Percentiles rank a stretch among this genome's conserved stretches.
Evolutionary conservation across 2,888 invertebrate species (phyloP).

Genomic region (Eupithecia tripunctaria): DNA sequence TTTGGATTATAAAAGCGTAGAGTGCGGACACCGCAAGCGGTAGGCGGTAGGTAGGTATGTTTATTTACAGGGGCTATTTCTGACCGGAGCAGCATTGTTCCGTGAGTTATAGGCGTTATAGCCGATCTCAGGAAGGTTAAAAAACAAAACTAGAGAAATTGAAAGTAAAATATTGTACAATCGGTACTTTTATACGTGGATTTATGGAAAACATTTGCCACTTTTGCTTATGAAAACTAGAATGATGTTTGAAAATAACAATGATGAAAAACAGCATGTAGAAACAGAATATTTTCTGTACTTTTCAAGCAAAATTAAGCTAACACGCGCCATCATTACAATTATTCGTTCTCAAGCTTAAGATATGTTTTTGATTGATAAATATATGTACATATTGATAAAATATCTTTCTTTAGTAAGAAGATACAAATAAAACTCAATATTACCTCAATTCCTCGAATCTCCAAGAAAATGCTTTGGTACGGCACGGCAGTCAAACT

Average conservation of each 20-base stretch:
- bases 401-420: not conserved
- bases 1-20: slow-evolving; percentile 48
- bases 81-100: slow-evolving; percentile 73
- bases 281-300: not conserved
- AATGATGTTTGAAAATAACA: not conserved
- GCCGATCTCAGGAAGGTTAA: slow-evolving; percentile 66
- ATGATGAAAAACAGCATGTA: too few species aligned
- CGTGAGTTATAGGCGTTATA: slow-evolving; percentile 76
- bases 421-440: not conserved
- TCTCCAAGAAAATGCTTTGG: slow-evolving; percentile 16
- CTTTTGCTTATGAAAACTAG: not conserved
- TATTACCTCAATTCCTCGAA: not conserved
- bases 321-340: not conserved
- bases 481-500: slow-evolving; percentile 26
- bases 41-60: slow-evolving; percentile 51
- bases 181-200: slow-evolving; percentile 10
- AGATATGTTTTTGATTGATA: not conserved
- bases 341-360: not conserved
- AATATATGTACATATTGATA: not conserved
- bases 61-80: slow-evolving; percentile 77
- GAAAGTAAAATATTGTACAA: slow-evolving; percentile 40
- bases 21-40: slow-evolving; percentile 57
- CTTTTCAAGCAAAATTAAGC: not conserved
- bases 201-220: not conserved
- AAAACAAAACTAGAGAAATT: slow-evolving; percentile 63